Conservation (phyloP, 2,113 vertebrate species). For the Rhineura floridana region DNA sequence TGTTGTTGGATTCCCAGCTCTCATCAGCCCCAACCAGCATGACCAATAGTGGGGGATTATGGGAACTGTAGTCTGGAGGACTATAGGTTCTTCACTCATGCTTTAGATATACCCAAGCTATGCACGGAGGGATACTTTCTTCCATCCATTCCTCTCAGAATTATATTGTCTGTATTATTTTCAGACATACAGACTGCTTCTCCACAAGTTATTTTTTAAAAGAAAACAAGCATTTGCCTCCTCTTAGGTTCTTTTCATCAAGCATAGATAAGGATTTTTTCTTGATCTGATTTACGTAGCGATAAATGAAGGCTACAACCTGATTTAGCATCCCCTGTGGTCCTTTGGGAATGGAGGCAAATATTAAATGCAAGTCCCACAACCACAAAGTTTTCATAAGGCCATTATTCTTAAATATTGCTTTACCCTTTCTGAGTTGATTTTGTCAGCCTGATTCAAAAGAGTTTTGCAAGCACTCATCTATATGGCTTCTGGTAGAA, state of each 20-base stretch:
- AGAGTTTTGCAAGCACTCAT: background rate
- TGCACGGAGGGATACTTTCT: background rate
- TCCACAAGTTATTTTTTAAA: background rate
- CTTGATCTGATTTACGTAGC: conserved; percentile 21
- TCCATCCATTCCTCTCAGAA: background rate
- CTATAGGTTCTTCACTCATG: too few species aligned
- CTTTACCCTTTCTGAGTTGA: background rate
- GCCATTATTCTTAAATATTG: background rate
- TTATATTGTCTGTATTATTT: background rate
- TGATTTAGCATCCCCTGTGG: conserved; percentile 2
- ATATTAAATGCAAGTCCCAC: conserved; percentile 26
- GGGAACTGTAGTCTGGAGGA: too few species aligned
- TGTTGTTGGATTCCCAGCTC: too few species aligned
- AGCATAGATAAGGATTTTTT: background rate
- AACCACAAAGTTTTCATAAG: conserved; percentile 20
- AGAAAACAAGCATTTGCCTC: background rate
- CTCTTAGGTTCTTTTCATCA: background rate
- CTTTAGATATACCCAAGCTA: too few species aligned
- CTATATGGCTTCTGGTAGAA: background rate
- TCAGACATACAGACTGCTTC: background rate
- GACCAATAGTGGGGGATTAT: too few species aligned
- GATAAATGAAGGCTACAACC: background rate
- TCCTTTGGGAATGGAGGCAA: background rate
- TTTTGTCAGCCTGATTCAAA: conserved; percentile 21
- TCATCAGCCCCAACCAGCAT: too few species aligned